phyloP scores from a whole-genome alignment of 1,140 invertebrate species.

The Mizuhopecten yessoensis region DNA sequence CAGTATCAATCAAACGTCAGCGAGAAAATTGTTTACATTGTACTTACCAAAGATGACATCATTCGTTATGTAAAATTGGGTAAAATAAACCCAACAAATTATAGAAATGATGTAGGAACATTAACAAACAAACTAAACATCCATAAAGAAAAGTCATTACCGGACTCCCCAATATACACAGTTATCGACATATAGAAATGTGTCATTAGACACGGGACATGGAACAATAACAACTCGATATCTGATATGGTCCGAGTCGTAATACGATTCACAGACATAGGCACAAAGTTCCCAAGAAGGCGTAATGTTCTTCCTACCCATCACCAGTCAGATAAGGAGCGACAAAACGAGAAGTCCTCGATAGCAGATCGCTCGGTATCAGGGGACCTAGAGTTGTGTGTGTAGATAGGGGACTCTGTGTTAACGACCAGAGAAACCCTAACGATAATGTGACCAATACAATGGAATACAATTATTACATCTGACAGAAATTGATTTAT shows the following conservation, averaged over 20 bases:
- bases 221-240: neutral
- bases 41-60: neutral
- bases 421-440: neutral
- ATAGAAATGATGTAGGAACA: neutral
- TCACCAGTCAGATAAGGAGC: neutral
- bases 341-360: neutral
- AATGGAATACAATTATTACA: neutral
- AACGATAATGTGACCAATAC: neutral
- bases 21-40: no score
- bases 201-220: neutral
- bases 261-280: neutral
- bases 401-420: neutral
- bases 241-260: neutral
- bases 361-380: conserved; percentile 11
- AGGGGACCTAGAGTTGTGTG: no score
- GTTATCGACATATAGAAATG: neutral
- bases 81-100: neutral
- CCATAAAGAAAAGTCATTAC: neutral
- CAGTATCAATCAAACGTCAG: no score
- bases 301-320: neutral
- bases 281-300: conserved; percentile 13
- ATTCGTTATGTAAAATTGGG: neutral
- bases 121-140: neutral
- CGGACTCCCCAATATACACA: no score
- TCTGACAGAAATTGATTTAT: neutral